Base-by-base conservation (phyloP, 2,113 vertebrate genomes). In the Chaetodon auriga region DNA sequence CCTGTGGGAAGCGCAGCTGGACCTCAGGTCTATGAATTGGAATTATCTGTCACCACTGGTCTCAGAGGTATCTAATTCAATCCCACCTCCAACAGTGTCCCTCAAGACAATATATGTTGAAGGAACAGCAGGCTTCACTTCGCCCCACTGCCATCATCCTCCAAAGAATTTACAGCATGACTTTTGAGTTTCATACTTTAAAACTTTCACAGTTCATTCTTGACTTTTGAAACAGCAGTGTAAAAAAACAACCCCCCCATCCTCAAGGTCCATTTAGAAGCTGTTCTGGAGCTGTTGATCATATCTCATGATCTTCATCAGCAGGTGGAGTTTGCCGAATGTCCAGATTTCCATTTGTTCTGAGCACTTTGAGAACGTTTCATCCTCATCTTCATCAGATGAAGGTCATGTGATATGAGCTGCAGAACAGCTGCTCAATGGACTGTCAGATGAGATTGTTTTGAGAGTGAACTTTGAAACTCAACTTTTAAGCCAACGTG, bases 11-110 rank as follows among this genome's bases (percentile, higher is more conserved):
- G n/a, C 54, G 61, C 41, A 61, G n/a, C 51, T 46, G 25, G 53
- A 60, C 36, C 9, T 18, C 43, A 64, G n/a, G 21, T 69, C 16
- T 55, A 23, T 78, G 58, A 78, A 61, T 74, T 35, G 68, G 53
- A 70, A 60, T 73, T 15, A 68, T 43, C 57, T 65, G 30, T 19
- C 62, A 9, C 35, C 30, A 57, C n/a, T 64, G 54, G 14, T 64
- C 68, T 63, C 53, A 58, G 25, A 45, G 18, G 46, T 23, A 55
- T n/a, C 36, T 21, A 14, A 72, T 66, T 72, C 35, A 53, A 18
- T 78, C 23, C 68, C 35, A 45, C 5, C 35, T 72, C 15, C 48
- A 63, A 14, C 65, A 35, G n/a, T 38, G 36, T 38, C 21, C 53
- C 35, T 72, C 15, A 45, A 65, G 54, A 60, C 69, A 68, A 19